A percentile compares a stretch with the other conserved stretches of the same genome.
Evolutionary conservation across 2,888 invertebrate species (phyloP).

Genomic region (Cataglyphis altisquamis): DNA sequence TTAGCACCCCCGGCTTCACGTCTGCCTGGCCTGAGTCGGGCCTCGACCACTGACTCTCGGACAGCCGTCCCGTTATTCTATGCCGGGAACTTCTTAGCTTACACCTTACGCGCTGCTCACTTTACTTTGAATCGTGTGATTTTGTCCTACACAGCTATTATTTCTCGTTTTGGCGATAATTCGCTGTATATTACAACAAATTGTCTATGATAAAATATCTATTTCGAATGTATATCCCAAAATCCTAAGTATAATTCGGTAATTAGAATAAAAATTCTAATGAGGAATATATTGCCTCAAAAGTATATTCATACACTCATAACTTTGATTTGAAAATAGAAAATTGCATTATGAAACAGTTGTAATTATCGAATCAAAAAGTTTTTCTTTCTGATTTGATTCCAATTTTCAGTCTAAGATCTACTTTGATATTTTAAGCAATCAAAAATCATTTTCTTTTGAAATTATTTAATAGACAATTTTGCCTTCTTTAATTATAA

Average conservation of each 20-base stretch:
- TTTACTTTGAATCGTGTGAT: constrained; percentile 38
- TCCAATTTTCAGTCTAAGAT: no score
- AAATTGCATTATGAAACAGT: not conserved
- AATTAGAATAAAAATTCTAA: not conserved
- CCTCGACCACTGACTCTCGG: constrained; percentile 72
- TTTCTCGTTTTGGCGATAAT: constrained; percentile 7
- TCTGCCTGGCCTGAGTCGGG: constrained; percentile 76
- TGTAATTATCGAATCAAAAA: not conserved
- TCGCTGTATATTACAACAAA: not conserved
- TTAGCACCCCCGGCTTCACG: constrained; percentile 83
- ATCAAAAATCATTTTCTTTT: not conserved
- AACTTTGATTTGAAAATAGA: not conserved
- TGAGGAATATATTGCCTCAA: not conserved
- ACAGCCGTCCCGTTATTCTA: constrained; percentile 35
- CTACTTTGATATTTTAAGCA: not conserved
- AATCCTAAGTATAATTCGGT: not conserved
- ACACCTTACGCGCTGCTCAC: constrained; percentile 28
- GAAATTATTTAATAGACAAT: not conserved
- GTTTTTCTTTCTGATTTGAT: no score
- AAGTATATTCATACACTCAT: not conserved
- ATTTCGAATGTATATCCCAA: not conserved
- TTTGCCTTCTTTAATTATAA: not conserved
- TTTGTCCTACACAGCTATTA: not conserved
- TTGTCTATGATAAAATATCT: not conserved
- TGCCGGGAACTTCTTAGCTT: constrained; percentile 38